Conservation (phyloP, 2,113 vertebrate species). For the Stictonetta naevosa region DNA sequence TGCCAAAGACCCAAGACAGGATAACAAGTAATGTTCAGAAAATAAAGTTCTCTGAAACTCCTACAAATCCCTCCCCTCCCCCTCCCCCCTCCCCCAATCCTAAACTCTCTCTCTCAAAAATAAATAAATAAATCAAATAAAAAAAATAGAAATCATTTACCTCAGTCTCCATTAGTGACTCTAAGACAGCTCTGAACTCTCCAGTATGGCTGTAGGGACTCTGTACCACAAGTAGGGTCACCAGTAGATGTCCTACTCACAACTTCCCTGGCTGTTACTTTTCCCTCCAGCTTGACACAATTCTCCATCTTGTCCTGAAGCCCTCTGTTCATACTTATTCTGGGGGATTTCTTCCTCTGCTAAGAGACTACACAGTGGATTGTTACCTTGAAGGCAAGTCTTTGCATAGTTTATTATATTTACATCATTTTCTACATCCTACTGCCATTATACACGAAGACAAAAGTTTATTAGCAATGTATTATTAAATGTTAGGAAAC, state of each 20-base stretch:
- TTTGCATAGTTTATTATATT: not conserved
- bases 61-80: not conserved
- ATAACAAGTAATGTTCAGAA: not conserved
- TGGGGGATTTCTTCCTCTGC: not conserved
- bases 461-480: not conserved
- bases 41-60: not conserved
- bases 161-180: not conserved
- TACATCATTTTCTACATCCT: not conserved
- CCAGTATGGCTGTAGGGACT: not conserved
- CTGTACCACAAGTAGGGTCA: not conserved
- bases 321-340: not conserved
- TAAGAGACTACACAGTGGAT: not conserved
- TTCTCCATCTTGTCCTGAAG: not conserved
- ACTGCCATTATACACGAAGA: not conserved
- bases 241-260: not conserved
- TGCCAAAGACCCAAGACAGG: not conserved
- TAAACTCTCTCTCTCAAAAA: not conserved
- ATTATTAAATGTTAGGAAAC: not conserved
- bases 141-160: not conserved
- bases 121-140: no score
- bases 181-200: not conserved
- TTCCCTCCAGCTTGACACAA: not conserved
- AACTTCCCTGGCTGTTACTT: not conserved
- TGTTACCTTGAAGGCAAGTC: not conserved
- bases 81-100: no score